These are phyloP conservation scores for Leptodirus hochenwartii DNA, from an alignment of 2,888 invertebrate genomes.

Conservation along the genomic window DNA sequence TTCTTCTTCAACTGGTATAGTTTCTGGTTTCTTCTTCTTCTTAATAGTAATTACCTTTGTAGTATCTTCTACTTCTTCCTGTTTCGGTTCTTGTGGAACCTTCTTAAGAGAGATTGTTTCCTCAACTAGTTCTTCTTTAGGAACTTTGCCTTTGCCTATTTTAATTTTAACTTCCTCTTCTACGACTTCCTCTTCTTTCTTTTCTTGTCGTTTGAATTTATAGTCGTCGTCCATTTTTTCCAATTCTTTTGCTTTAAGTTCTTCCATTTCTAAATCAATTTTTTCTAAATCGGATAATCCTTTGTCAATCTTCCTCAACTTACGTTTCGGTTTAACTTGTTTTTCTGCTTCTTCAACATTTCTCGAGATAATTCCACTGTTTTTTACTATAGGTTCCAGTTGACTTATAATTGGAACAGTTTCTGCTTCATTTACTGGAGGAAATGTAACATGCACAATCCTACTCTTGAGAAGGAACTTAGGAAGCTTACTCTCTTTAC, in stretches of 20 bases:
- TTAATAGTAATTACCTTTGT: too few species aligned
- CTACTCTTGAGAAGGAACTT: slow-evolving; percentile 30
- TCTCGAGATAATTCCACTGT: slow-evolving; percentile 47
- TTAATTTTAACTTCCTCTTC: slow-evolving; percentile 25
- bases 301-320: slow-evolving; percentile 24
- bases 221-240: slow-evolving; percentile 26
- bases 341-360: slow-evolving; percentile 44
- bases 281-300: slow-evolving; percentile 27
- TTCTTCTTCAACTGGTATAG: too few species aligned
- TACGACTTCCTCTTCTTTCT: slow-evolving; percentile 24
- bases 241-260: slow-evolving; percentile 22
- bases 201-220: slow-evolving; percentile 22
- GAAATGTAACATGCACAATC: slow-evolving; percentile 37
- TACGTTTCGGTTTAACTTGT: slow-evolving; percentile 35
- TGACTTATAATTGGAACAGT: slow-evolving; percentile 17
- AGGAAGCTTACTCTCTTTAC: slow-evolving; percentile 22
- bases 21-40: too few species aligned
- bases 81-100: slow-evolving; percentile 20
- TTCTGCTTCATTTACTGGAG: slow-evolving; percentile 28
- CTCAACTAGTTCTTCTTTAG: slow-evolving; percentile 19
- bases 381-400: slow-evolving; percentile 32
- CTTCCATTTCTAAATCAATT: slow-evolving; percentile 24
- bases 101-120: slow-evolving; percentile 23
- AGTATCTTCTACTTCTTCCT: neutral
- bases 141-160: slow-evolving; percentile 29